Conservation (phyloP, 2,797 vertebrate species). For the Lateolabrax maculatus region DNA sequence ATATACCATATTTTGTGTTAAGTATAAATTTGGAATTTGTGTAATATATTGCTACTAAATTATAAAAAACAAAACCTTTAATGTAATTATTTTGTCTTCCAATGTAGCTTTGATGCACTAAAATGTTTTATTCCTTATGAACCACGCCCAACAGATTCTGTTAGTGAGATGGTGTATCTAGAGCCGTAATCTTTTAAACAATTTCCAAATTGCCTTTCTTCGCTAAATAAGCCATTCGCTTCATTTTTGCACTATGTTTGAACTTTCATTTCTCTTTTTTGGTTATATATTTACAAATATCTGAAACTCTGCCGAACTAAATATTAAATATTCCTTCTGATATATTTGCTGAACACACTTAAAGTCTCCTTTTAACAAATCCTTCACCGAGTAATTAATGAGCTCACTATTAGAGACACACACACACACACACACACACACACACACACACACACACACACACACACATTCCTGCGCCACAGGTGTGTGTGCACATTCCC, state of each 20-base stretch:
- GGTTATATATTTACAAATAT: conserved; percentile 54
- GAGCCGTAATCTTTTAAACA: conserved; percentile 44
- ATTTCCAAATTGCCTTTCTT: conserved; percentile 70
- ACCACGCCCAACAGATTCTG: conserved; percentile 72
- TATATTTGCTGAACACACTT: conserved; percentile 59
- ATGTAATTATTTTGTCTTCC: conserved; percentile 87
- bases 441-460: conserved; percentile 58
- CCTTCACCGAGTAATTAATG: conserved; percentile 27
- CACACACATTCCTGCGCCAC: conserved; percentile 70
- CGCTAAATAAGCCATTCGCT: conserved; percentile 69
- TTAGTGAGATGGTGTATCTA: conserved; percentile 54
- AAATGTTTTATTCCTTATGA: conserved; percentile 82
- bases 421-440: conserved; percentile 64
- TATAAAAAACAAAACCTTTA: conserved; percentile 84
- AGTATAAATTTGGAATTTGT: conserved; percentile 88
- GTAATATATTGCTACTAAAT: conserved; percentile 91
- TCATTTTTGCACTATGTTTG: conserved; percentile 82
- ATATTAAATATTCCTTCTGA: conserved; percentile 58
- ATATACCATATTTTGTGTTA: conserved; percentile 79
- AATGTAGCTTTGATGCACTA: conserved; percentile 90
- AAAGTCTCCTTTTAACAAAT: conserved; percentile 62
- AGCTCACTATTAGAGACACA: conserved; percentile 51
- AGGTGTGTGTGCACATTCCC: conserved; percentile 76
- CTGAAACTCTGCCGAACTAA: conserved; percentile 49
- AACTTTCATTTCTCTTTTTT: conserved; percentile 52